Evolutionary conservation across 2,888 invertebrate species (phyloP).

Genomic region (Chorisops tibialis): DNA sequence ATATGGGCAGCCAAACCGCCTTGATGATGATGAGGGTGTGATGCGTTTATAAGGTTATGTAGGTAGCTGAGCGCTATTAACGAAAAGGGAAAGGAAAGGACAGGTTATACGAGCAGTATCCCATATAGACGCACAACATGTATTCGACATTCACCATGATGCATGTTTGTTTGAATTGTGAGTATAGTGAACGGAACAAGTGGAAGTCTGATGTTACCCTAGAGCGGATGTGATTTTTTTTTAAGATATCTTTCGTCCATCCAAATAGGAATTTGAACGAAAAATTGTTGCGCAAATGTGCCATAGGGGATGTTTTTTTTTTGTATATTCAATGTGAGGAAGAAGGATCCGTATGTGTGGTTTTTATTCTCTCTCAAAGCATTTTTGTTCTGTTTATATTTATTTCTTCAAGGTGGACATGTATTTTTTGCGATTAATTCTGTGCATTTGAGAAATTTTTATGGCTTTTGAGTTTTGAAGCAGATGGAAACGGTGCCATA

Average conservation of each 20-base stretch:
- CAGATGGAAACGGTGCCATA: too few relatives aligned
- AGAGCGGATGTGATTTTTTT: slow-evolving; percentile 24
- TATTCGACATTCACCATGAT: too few relatives aligned
- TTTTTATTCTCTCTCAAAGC: background rate
- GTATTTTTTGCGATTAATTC: background rate
- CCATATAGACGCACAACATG: too few relatives aligned
- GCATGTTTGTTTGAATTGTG: too few relatives aligned
- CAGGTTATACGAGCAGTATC: too few relatives aligned
- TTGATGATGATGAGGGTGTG: too few relatives aligned
- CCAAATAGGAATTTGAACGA: slow-evolving; percentile 6
- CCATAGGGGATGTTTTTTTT: background rate
- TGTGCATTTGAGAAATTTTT: slow-evolving; percentile 1
- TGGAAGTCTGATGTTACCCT: slow-evolving; percentile 14
- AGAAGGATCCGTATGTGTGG: slow-evolving; percentile 8
- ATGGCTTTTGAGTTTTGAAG: too few relatives aligned
- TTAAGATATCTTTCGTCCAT: background rate
- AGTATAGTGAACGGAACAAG: slow-evolving; percentile 14
- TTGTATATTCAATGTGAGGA: background rate
- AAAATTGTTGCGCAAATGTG: slow-evolving; percentile 9
- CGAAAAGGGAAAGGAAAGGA: too few relatives aligned
- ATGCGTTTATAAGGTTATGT: too few relatives aligned
- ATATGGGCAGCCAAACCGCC: too few relatives aligned
- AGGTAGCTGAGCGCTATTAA: too few relatives aligned
- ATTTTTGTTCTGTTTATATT: background rate
- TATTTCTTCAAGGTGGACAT: slow-evolving; percentile 1